phyloP scores from a whole-genome alignment of 2,797 vertebrate species.

The Holocentrus rufus region DNA sequence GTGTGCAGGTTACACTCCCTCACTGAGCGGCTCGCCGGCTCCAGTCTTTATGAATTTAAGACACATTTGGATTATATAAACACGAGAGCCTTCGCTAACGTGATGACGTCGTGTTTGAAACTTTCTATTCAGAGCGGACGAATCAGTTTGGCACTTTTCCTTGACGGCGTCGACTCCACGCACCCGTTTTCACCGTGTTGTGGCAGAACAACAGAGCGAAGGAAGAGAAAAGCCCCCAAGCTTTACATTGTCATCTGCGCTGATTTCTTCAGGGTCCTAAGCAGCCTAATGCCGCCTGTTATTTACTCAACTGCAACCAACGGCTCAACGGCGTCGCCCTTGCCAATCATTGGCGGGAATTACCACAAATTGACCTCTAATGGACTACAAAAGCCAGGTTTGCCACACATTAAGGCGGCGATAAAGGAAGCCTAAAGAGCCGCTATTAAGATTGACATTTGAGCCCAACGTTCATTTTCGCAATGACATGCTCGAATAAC shows the following conservation, averaged over 20 bases:
- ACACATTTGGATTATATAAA: slow-evolving; percentile 20
- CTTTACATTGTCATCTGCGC: not conserved
- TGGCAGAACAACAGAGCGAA: not conserved
- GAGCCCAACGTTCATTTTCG: slow-evolving; percentile 75
- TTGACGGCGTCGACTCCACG: not conserved
- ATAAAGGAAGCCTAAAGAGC: slow-evolving; percentile 56
- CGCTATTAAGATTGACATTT: slow-evolving; percentile 73
- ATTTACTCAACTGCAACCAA: slow-evolving; percentile 29
- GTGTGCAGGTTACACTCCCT: slow-evolving; percentile 25
- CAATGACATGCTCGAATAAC: slow-evolving; percentile 78
- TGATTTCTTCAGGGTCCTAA: not conserved
- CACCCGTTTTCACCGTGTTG: not conserved
- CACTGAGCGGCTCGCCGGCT: slow-evolving; percentile 2
- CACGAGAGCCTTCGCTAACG: not conserved
- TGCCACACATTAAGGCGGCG: slow-evolving; percentile 44
- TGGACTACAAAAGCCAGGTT: slow-evolving; percentile 51
- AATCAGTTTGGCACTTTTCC: no score
- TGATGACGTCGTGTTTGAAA: not conserved
- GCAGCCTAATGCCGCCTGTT: not conserved
- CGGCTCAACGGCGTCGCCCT: slow-evolving; percentile 43
- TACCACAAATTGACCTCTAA: slow-evolving; percentile 53
- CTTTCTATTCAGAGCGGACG: not conserved
- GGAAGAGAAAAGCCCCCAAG: not conserved
- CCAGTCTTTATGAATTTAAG: slow-evolving; percentile 14
- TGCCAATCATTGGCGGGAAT: slow-evolving; percentile 45